Evolutionary conservation across 1,140 invertebrate species (phyloP), one percentile per base, ranked within the genome.

Genomic region (Physella acuta): DNA sequence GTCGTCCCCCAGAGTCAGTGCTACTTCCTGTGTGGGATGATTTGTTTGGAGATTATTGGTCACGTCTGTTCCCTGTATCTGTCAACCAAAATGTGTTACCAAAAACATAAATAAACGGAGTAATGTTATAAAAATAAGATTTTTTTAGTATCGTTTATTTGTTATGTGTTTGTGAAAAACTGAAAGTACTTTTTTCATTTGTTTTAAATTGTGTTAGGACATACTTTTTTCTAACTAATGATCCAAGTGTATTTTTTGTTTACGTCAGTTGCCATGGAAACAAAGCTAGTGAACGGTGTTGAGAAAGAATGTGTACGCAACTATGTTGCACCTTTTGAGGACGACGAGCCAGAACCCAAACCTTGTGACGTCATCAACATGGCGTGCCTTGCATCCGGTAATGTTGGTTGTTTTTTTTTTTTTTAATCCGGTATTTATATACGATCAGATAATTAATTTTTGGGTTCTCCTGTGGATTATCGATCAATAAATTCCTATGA

Each of bases 221-320:
- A n/a, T n/a, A n/a, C n/a, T n/a, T n/a, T n/a, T n/a, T n/a, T n/a
- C n/a, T n/a, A n/a, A n/a, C n/a, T n/a, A n/a, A n/a, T n/a, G n/a
- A n/a, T n/a, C n/a, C n/a, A n/a, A n/a, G n/a, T n/a, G n/a, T n/a
- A n/a, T n/a, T n/a, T n/a, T n/a, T n/a, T n/a, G n/a, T n/a, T n/a
- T n/a, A n/a, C n/a, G n/a, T n/a, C n/a, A n/a, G n/a, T 75, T 14
- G 2, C 17, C 24, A 36, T 72, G 44, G 71, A 75, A 44, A 36
- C 31, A 5, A 30, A 53, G 26, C 20, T 39, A 2, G 51, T 72
- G 1, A 36, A 64, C 39, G 71, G 64, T 5, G 36, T 36, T 24
- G 65, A 67, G 26, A 72, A 60, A 52, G 59, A 68, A 24, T 75
- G 73, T 64, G 52, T 75, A 3, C 65, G 58, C 1, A 65, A 72